These are phyloP conservation scores for Isurus oxyrinchus DNA, from an alignment of 2,113 vertebrate genomes.

Conservation along the genomic window DNA sequence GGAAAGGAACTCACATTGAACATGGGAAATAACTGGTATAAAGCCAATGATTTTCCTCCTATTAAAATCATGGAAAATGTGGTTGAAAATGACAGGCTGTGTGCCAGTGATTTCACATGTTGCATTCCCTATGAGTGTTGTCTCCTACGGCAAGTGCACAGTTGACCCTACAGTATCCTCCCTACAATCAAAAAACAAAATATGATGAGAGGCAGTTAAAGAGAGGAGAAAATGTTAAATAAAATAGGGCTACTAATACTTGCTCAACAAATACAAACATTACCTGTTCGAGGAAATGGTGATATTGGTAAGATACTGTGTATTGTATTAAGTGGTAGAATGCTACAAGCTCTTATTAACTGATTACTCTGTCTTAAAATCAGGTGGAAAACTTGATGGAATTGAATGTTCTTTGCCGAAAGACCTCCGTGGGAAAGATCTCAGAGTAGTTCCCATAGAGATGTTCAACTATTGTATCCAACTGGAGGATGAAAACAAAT, in stretches of 20 bases:
- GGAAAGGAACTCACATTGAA: background rate
- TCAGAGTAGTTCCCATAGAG: constrained; percentile 87
- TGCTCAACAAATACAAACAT: background rate
- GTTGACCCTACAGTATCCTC: background rate
- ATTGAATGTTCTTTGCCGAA: constrained; percentile 92
- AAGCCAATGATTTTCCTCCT: background rate
- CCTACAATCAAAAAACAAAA: background rate
- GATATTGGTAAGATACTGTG: background rate
- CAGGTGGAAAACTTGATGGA: constrained; percentile 91
- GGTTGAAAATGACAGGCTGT: background rate
- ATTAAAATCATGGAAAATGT: background rate
- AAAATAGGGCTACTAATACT: background rate
- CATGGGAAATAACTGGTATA: background rate
- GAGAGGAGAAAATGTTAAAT: background rate
- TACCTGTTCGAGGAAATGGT: background rate
- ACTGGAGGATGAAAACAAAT: constrained; percentile 80
- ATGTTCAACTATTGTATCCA: constrained; percentile 98
- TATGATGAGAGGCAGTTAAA: background rate
- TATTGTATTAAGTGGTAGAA: background rate
- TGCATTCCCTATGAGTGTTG: background rate
- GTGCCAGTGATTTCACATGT: background rate
- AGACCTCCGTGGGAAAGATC: constrained; percentile 90
- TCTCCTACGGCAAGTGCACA: background rate
- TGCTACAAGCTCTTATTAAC: background rate
- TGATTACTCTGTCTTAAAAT: constrained; percentile 15